Evolutionary conservation across 1,140 invertebrate species (phyloP).

Genomic region (Trissolcus basalis): DNA sequence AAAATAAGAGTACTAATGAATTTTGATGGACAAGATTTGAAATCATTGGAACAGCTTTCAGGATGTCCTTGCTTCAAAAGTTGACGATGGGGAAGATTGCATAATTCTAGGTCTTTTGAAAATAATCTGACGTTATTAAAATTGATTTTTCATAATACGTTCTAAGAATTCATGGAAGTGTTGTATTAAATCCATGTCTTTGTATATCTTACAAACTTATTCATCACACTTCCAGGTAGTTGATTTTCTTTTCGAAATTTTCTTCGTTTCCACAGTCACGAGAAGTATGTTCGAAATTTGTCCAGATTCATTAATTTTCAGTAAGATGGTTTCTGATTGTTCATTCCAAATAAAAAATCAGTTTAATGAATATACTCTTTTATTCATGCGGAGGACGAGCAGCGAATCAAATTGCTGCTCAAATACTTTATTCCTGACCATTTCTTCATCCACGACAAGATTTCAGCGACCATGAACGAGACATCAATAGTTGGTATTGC

Average conservation of each 20-base stretch:
- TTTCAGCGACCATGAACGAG: no score
- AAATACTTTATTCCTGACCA: no score
- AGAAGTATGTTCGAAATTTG: neutral
- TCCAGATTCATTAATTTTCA: neutral
- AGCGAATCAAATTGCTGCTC: no score
- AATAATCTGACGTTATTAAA: neutral
- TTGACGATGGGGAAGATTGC: neutral
- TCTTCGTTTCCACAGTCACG: neutral
- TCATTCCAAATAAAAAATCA: no score
- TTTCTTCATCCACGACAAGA: no score
- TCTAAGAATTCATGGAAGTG: neutral
- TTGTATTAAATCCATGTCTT: neutral
- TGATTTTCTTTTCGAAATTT: neutral
- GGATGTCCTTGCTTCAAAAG: neutral
- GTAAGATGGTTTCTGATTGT: neutral
- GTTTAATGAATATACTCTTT: no score
- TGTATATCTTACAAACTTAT: neutral
- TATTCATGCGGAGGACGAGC: no score
- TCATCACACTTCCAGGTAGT: neutral
- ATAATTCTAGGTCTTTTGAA: neutral
- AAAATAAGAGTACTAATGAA: neutral
- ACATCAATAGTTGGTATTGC: no score
- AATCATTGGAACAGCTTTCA: neutral
- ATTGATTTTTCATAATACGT: neutral
- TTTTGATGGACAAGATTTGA: neutral